Conservation (phyloP, 2,888 invertebrate species). For the Cataglyphis altisquamis region DNA sequence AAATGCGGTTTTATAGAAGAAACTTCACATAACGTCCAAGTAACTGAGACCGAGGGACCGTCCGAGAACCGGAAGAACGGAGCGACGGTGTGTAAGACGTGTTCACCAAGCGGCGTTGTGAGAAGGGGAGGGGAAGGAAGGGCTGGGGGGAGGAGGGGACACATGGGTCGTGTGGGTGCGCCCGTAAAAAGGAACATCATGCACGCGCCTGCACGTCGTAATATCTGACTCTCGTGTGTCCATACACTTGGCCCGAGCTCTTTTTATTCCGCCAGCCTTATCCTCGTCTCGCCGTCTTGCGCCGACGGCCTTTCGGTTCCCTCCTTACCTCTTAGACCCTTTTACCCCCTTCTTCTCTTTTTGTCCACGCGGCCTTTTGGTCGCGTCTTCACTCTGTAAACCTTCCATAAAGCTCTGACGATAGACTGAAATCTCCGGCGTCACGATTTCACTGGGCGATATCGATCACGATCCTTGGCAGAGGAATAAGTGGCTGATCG, state of each 20-base stretch:
- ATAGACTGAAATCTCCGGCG: slow-evolving; percentile 65
- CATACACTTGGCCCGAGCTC: slow-evolving; percentile 64
- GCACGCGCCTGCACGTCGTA: slow-evolving; percentile 76
- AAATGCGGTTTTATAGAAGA: slow-evolving; percentile 81
- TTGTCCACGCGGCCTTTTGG: slow-evolving; percentile 54
- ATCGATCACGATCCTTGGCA: slow-evolving; percentile 70
- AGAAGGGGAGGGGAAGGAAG: background rate
- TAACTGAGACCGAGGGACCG: slow-evolving; percentile 76
- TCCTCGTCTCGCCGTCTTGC: slow-evolving; percentile 45
- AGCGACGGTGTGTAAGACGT: slow-evolving; percentile 41
- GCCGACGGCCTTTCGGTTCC: background rate
- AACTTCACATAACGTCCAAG: slow-evolving; percentile 75
- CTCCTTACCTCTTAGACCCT: background rate
- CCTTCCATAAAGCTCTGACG: slow-evolving; percentile 70
- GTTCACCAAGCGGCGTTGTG: background rate
- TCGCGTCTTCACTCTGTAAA: slow-evolving; percentile 69
- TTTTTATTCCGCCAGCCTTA: slow-evolving; percentile 63
- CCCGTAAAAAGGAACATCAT: slow-evolving; percentile 79
- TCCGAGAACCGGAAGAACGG: slow-evolving; percentile 50
- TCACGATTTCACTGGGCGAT: slow-evolving; percentile 68
- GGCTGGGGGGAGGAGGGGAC: background rate
- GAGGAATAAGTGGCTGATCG: slow-evolving; percentile 48
- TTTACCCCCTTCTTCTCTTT: slow-evolving; percentile 9
- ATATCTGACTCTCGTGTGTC: slow-evolving; percentile 74
- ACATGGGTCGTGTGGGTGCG: slow-evolving; percentile 72